Evolutionary conservation across 2,888 invertebrate genomes (phyloP).

Genomic region (Caenorhabditis japonica): DNA sequence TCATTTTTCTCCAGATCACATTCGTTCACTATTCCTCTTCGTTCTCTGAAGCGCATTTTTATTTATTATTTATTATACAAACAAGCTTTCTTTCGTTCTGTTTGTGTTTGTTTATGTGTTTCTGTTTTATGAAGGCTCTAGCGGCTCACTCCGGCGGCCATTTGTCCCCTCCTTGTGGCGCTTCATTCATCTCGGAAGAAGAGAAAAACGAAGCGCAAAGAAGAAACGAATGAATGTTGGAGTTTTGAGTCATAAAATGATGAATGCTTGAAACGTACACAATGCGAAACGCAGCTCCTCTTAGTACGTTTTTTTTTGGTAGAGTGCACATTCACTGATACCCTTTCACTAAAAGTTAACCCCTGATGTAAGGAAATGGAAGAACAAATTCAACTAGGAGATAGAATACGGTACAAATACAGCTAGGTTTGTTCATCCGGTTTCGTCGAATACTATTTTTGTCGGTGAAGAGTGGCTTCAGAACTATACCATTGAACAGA

Average conservation of each 20-base stretch:
- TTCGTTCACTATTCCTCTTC: too few relatives aligned
- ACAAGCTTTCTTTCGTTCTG: slow-evolving; percentile 26
- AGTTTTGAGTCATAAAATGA: slow-evolving; percentile 54
- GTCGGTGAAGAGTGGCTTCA: slow-evolving; percentile 22
- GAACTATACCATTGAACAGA: slow-evolving; percentile 12
- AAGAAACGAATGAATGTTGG: slow-evolving; percentile 43
- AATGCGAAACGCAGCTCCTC: slow-evolving; percentile 26
- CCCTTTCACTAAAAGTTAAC: too few relatives aligned
- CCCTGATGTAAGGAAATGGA: too few relatives aligned
- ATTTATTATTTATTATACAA: slow-evolving; percentile 41
- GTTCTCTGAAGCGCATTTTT: too few relatives aligned
- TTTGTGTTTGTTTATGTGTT: slow-evolving; percentile 50
- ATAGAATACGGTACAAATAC: slow-evolving; percentile 43
- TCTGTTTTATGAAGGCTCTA: slow-evolving; percentile 46
- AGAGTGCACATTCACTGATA: slow-evolving; percentile 43
- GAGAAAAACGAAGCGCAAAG: too few relatives aligned
- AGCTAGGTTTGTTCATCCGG: slow-evolving; percentile 37
- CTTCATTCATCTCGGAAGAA: slow-evolving; percentile 13
- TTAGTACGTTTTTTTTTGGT: slow-evolving; percentile 22
- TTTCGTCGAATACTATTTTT: slow-evolving; percentile 28
- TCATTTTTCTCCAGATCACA: too few relatives aligned
- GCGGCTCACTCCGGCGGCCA: slow-evolving; percentile 4
- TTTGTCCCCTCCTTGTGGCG: background rate
- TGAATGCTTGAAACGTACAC: slow-evolving; percentile 48
- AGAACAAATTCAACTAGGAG: too few relatives aligned